Evolutionary conservation across 1,140 invertebrate species (phyloP).

Genomic region (Eubasilissa regina): DNA sequence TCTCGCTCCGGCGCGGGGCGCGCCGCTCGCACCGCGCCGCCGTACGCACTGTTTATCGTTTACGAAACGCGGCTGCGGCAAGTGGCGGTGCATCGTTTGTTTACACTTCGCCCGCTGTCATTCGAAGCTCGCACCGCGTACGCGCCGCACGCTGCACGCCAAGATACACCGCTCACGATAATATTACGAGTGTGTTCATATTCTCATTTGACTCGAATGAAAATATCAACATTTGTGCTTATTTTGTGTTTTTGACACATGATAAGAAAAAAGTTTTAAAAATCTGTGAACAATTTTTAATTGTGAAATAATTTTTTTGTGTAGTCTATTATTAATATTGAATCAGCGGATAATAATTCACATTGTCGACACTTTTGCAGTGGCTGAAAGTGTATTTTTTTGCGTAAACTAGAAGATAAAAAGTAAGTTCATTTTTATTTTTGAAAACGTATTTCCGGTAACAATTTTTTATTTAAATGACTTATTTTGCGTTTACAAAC

Average conservation of each 20-base stretch:
- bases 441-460: neutral
- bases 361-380: neutral
- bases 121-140: neutral
- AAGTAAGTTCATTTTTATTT: conserved; percentile 2
- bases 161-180: neutral
- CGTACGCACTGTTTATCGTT: neutral
- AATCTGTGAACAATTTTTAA: conserved; percentile 14
- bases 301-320: conserved; percentile 6
- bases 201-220: too few relatives aligned
- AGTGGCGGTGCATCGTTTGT: conserved; percentile 31
- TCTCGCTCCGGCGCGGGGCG: neutral
- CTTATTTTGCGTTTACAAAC: too few relatives aligned
- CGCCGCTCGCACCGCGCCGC: neutral
- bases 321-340: conserved; percentile 2
- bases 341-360: too few relatives aligned
- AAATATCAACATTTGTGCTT: neutral
- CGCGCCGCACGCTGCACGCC: neutral
- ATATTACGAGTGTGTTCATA: neutral
- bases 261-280: neutral
- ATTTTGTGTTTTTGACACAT: neutral
- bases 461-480: neutral
- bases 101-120: conserved; percentile 15
- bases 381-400: neutral
- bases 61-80: neutral
- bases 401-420: conserved; percentile 10